phyloP scores from a whole-genome alignment of 2,797 vertebrate species.

The Siniperca undulata region DNA sequence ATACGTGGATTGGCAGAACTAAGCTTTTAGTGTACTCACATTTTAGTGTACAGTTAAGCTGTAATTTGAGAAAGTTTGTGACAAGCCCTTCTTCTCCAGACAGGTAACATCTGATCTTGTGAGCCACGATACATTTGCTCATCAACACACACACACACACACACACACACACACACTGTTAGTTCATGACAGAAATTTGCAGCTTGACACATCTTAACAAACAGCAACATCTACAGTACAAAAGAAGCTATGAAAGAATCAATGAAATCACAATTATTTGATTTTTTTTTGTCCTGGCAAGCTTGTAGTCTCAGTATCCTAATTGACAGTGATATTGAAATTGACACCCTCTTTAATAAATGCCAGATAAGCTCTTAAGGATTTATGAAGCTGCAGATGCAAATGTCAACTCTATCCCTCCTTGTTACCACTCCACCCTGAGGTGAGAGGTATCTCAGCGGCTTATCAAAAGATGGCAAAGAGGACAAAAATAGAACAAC shows the following conservation, averaged over 20 bases:
- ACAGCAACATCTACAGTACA: neutral
- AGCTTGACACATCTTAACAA: neutral
- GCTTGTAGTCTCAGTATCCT: neutral
- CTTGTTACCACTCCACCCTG: constrained; percentile 44
- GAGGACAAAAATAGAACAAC: constrained; percentile 56
- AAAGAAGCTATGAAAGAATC: neutral
- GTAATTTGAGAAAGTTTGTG: too few relatives aligned
- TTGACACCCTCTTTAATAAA: constrained; percentile 35
- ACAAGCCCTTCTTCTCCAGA: neutral
- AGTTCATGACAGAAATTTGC: neutral
- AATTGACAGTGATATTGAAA: constrained; percentile 24
- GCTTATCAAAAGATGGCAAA: constrained; percentile 41
- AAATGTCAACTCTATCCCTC: constrained; percentile 53
- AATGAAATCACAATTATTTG: neutral
- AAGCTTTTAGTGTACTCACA: too few relatives aligned
- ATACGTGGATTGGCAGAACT: constrained; percentile 24
- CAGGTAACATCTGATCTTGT: neutral
- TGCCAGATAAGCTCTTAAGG: constrained; percentile 16
- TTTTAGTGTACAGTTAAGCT: too few relatives aligned
- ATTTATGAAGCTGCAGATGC: constrained; percentile 33
- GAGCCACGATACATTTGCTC: neutral
- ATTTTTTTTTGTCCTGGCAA: neutral
- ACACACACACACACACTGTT: neutral
- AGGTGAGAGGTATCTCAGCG: constrained; percentile 44
- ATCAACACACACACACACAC: constrained; percentile 3